A percentile compares a stretch with the other conserved stretches of the same genome.
phyloP scores from a whole-genome alignment of 1,140 invertebrate genomes.

The Doryteuthis pealeii region DNA sequence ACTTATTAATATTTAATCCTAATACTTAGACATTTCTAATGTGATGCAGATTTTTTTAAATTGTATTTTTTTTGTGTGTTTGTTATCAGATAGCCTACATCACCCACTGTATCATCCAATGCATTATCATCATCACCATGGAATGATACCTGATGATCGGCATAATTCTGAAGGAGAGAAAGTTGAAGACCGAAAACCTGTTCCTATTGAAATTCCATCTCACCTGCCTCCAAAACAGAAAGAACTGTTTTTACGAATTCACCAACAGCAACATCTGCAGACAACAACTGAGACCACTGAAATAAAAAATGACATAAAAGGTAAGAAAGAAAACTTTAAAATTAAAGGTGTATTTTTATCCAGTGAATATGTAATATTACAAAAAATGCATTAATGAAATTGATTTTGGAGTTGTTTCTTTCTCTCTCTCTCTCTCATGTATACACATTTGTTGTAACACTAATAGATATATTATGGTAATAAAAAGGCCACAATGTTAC shows the following conservation, averaged over 20 bases:
- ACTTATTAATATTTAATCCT: too few species aligned
- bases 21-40: too few species aligned
- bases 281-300: slow-evolving; percentile 25
- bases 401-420: too few species aligned
- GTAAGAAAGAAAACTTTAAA: not conserved
- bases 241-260: slow-evolving; percentile 71
- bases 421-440: too few species aligned
- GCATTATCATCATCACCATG: not conserved
- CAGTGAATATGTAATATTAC: too few species aligned
- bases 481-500: too few species aligned
- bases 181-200: not conserved
- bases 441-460: too few species aligned
- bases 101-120: not conserved
- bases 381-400: too few species aligned
- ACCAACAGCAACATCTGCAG: slow-evolving; percentile 68
- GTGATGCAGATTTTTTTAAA: too few species aligned
- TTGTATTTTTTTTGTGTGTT: too few species aligned
- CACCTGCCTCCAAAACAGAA: slow-evolving; percentile 71
- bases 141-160: not conserved
- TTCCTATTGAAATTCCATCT: slow-evolving; percentile 52
- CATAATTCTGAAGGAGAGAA: not conserved
- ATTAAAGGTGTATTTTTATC: too few species aligned
- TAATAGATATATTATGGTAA: too few species aligned
- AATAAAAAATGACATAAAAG: slow-evolving; percentile 17
- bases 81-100: not conserved